Evolutionary conservation across 2,113 vertebrate genomes (phyloP).

Genomic region (Oreamnos americanus): DNA sequence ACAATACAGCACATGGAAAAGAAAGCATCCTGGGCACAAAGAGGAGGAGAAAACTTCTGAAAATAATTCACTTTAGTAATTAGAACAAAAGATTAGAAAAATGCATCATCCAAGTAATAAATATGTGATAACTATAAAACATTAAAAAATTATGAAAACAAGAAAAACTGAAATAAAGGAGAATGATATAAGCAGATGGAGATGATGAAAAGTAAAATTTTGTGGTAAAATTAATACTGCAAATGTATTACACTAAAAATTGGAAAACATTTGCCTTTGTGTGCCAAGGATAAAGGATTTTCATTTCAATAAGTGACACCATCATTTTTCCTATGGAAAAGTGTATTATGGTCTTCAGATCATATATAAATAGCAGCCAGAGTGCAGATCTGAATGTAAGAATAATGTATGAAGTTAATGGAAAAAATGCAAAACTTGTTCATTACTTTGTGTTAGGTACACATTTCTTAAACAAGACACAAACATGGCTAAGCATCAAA

Average conservation of each 20-base stretch:
- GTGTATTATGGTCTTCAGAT: no score
- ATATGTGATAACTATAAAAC: background rate
- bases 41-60: no score
- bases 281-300: accelerated
- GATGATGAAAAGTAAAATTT: background rate
- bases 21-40: background rate
- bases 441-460: background rate
- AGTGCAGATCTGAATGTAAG: background rate
- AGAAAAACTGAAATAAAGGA: background rate
- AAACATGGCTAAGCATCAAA: background rate
- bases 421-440: background rate
- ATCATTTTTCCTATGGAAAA: no score
- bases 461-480: background rate
- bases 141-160: background rate
- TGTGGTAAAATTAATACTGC: background rate
- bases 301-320: no score
- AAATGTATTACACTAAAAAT: background rate
- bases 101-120: no score
- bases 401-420: background rate
- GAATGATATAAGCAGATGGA: background rate
- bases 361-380: background rate
- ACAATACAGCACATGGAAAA: background rate
- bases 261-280: background rate
- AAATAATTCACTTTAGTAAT: no score
- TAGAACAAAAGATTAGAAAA: no score